Evolutionary conservation across 2,113 vertebrate genomes (phyloP), one percentile per base, ranked within the genome.

Genomic region (Dendropsophus ebraccatus): DNA sequence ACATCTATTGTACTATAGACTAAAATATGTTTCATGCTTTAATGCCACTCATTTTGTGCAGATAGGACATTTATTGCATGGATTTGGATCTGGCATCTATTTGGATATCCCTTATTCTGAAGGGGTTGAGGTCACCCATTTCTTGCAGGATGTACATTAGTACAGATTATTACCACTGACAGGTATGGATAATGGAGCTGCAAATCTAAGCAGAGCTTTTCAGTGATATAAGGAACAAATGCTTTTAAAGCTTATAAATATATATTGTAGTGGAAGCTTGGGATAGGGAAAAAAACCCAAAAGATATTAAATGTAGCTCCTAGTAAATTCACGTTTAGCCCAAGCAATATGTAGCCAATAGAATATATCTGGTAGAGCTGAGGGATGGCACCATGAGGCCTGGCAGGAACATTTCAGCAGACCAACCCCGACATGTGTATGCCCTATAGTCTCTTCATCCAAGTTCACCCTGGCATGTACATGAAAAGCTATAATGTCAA

Each of bases 111-210:
- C 47, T 52, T 72, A 56, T 85, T 86, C n/a, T 62, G 56, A 56
- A 25, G 17, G 60, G 45, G 75, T 86, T n/a, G 32, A 58, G 84
- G 84, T 70, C 62, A 86, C 19, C 62, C 35, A 86, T 86, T 86
- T 30, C 23, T 58, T 72, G 41, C n/a, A 9, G 30, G 16, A 70
- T 12, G 45, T 67, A 67, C 21, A 85, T 77, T 84, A 76, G 54
- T 25, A 25, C 56, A 65, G 56, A 62, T 76, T 76, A 76, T 65
- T 85, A 37, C 37, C 14, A 11, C 17, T 35, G 58, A 60, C n/a
- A 62, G 69, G 23, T 73, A 28, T 82, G 65, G 28, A 75, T 56
- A 56, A 76, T 45, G 50, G 47, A 41, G 37, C 21, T 30, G 16
- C 50, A 77, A 37, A 58, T 81, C 56, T 81, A 1, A 3, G 52